phyloP scores from a whole-genome alignment of 2,113 vertebrate species.

The Phalacrocorax carbo region DNA sequence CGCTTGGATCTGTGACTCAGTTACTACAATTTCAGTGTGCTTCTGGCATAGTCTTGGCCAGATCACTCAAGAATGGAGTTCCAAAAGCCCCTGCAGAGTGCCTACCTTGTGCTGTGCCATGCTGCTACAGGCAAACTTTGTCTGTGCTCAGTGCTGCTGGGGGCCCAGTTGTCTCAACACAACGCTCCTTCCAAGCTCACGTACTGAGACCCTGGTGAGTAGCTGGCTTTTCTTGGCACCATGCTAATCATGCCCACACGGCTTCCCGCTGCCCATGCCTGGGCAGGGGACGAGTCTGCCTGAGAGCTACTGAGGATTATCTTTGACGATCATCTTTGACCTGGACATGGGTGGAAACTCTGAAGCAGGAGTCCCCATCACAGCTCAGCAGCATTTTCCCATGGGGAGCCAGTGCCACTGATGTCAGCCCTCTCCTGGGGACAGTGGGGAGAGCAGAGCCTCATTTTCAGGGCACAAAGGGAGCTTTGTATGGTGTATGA shows the following conservation, averaged over 20 bases:
- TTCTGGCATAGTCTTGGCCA: neutral
- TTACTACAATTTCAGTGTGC: neutral
- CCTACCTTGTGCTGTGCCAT: rapidly evolving
- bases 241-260: rapidly evolving
- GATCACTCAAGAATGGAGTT: neutral
- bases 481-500: neutral
- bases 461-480: neutral
- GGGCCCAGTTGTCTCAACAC: neutral
- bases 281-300: neutral
- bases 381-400: neutral
- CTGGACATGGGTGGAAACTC: neutral
- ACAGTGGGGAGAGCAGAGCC: neutral
- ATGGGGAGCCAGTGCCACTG: neutral
- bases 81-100: neutral
- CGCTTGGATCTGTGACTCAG: neutral
- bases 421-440: neutral
- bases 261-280: neutral
- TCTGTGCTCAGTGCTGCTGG: neutral
- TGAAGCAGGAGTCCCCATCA: neutral
- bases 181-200: neutral
- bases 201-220: rapidly evolving
- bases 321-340: neutral
- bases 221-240: neutral
- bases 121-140: rapidly evolving
- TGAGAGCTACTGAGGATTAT: neutral